Evolutionary conservation across 2,888 invertebrate genomes (phyloP).

Genomic region (Plebejus anna): DNA sequence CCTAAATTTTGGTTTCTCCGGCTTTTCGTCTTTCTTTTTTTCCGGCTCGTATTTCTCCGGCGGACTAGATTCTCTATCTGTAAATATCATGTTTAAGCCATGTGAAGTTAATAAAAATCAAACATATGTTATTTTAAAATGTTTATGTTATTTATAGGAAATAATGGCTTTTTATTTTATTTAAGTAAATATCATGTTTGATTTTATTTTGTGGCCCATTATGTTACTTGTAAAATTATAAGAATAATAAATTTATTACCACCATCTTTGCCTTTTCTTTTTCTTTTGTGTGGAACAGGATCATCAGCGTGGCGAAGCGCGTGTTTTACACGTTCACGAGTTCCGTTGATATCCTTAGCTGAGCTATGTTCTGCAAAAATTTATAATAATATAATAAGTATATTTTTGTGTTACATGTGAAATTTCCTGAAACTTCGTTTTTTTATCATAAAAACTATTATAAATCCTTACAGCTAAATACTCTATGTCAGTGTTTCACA

Average conservation of each 20-base stretch:
- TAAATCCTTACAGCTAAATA: too few species aligned
- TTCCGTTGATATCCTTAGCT: conserved; percentile 77
- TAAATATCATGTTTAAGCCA: background rate
- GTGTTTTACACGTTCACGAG: conserved; percentile 87
- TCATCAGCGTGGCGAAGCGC: conserved; percentile 89
- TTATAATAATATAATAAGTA: background rate
- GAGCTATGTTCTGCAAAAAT: conserved; percentile 38
- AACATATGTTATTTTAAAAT: too few species aligned
- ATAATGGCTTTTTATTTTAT: too few species aligned
- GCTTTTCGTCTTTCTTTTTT: conserved; percentile 64
- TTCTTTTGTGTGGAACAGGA: conserved; percentile 82
- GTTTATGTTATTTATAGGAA: too few species aligned
- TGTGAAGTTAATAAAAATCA: too few species aligned
- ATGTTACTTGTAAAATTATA: conserved; percentile 34
- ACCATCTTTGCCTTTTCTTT: conserved; percentile 57
- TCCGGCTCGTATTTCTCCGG: conserved; percentile 64
- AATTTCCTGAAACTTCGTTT: too few species aligned
- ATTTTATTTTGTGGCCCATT: background rate
- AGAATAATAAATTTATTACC: conserved; percentile 42
- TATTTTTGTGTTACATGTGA: background rate
- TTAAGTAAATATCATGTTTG: background rate
- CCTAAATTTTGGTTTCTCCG: conserved; percentile 79
- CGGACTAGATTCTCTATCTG: conserved; percentile 50
- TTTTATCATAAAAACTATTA: too few species aligned
- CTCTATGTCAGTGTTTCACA: too few species aligned